Evolutionary conservation across 1,140 invertebrate genomes (phyloP).

Genomic region (Chrysoperla carnea): DNA sequence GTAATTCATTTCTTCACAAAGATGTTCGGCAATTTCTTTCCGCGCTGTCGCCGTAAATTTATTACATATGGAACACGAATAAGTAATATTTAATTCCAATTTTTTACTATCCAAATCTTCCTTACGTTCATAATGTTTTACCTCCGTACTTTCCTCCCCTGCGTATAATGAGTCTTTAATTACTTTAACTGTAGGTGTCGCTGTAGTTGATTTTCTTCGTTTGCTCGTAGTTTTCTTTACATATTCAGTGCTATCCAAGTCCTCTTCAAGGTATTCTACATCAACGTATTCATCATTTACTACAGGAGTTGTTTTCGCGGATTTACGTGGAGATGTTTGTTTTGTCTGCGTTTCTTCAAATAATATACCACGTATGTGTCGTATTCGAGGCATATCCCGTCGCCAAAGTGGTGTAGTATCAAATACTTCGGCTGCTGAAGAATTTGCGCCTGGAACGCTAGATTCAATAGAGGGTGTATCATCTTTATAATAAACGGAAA

Average conservation of each 20-base stretch:
- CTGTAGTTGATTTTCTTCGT: constrained; percentile 3
- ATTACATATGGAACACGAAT: constrained; percentile 32
- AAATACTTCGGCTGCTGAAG: constrained; percentile 20
- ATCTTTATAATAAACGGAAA: constrained; percentile 12
- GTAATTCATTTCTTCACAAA: constrained; percentile 34
- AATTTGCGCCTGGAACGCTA: not conserved
- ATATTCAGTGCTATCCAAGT: not conserved
- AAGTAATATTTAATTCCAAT: constrained; percentile 20
- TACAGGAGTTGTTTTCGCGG: constrained; percentile 1
- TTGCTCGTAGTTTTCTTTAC: constrained; percentile 7
- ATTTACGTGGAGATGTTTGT: constrained; percentile 11
- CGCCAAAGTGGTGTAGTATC: constrained; percentile 41
- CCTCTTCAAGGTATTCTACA: constrained; percentile 8
- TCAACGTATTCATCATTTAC: constrained; percentile 3
- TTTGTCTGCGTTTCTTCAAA: constrained; percentile 25
- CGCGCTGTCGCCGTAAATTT: constrained; percentile 27
- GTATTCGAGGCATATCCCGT: constrained; percentile 28
- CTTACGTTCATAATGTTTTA: constrained; percentile 6
- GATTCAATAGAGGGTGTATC: not conserved
- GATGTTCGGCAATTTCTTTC: constrained; percentile 31
- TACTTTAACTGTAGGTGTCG: not conserved
- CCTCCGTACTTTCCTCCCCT: constrained; percentile 1
- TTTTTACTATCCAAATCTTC: constrained; percentile 18
- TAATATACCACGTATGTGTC: constrained; percentile 39
- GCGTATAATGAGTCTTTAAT: constrained; percentile 1